Conservation (phyloP, 2,797 vertebrate species). For the Emydoidea blandingii region DNA sequence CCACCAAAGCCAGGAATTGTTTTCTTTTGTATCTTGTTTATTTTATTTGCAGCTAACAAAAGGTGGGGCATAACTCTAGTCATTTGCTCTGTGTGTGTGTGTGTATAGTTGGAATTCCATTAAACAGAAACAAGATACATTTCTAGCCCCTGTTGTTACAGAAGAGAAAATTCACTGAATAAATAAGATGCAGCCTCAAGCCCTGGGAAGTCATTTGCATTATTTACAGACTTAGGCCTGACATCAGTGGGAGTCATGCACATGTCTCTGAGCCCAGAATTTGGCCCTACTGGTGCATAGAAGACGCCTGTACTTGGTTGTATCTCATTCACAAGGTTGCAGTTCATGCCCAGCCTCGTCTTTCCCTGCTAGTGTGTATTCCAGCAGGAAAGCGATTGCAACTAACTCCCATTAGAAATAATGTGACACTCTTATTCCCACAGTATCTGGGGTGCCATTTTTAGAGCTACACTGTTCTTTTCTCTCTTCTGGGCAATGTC, state of each 20-base stretch:
- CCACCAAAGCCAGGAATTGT: conserved; percentile 53
- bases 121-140: conserved; percentile 63
- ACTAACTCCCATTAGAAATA: neutral
- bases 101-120: conserved; percentile 36
- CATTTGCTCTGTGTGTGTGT: conserved; percentile 63
- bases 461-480: conserved; percentile 18
- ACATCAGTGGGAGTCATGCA: neutral
- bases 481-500: conserved; percentile 22
- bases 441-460: neutral
- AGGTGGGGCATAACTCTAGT: conserved; percentile 58
- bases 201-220: neutral
- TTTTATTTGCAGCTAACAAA: conserved; percentile 70
- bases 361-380: neutral
- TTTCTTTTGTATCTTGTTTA: conserved; percentile 68
- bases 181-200: neutral
- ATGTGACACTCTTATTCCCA: neutral
- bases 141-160: neutral
- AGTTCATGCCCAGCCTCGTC: neutral
- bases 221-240: neutral
- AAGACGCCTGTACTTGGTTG: neutral
- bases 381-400: neutral
- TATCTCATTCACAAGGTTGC: neutral
- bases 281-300: neutral
- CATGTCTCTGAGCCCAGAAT: neutral
- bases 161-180: neutral